phyloP scores from a whole-genome alignment of 2,113 vertebrate genomes.

The Cariama cristata region DNA sequence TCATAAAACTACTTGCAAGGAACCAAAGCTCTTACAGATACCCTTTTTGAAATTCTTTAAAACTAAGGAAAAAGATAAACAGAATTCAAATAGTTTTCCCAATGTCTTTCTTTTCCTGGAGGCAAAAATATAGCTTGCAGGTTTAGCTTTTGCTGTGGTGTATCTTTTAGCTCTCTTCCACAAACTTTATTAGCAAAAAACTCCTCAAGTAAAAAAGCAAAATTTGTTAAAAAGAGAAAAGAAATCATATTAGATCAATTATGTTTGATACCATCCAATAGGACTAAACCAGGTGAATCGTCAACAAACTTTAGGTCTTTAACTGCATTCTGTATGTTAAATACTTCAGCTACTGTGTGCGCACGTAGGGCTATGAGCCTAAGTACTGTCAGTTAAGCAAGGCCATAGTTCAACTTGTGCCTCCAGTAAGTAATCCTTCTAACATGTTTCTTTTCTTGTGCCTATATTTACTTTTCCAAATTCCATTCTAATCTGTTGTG shows the following conservation, averaged over 20 bases:
- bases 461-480: background rate
- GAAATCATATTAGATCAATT: background rate
- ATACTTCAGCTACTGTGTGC: background rate
- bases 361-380: fast-evolving
- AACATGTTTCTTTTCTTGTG: background rate
- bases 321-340: background rate
- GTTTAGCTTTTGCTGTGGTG: background rate
- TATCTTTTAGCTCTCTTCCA: background rate
- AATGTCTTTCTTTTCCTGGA: background rate
- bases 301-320: too few relatives aligned
- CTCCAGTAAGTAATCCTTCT: background rate
- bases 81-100: background rate
- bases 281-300: background rate
- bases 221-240: background rate
- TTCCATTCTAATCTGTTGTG: background rate
- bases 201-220: background rate
- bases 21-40: background rate
- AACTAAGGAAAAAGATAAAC: background rate
- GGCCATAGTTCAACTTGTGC: background rate
- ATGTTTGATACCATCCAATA: background rate
- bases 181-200: background rate
- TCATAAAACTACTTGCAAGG: background rate
- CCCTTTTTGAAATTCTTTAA: background rate
- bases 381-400: background rate
- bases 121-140: background rate